Conservation (phyloP, 2,888 invertebrate species). For the Dicyrtoma fusca region DNA sequence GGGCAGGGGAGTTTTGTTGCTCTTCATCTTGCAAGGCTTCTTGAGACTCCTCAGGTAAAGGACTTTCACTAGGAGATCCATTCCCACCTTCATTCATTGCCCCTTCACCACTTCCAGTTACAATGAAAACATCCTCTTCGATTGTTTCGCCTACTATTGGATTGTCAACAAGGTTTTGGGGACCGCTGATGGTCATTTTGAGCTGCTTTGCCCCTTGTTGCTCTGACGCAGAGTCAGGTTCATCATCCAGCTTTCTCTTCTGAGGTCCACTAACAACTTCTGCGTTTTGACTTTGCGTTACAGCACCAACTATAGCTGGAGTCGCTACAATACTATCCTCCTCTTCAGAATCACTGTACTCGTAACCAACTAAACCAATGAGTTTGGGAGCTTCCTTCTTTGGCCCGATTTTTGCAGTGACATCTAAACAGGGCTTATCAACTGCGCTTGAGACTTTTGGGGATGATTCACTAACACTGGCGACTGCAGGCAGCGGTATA, state of each 20-base stretch:
- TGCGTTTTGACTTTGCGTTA: not conserved
- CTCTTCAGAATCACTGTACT: slow-evolving; percentile 9
- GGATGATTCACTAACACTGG: no score
- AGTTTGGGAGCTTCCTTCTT: no score
- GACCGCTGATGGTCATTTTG: slow-evolving; percentile 10
- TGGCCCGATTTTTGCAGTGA: no score
- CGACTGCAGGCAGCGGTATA: no score
- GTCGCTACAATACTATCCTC: not conserved
- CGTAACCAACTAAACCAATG: slow-evolving; percentile 22
- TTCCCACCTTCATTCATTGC: slow-evolving; percentile 61
- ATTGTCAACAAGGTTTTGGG: slow-evolving; percentile 35
- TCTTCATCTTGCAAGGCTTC: slow-evolving; percentile 27
- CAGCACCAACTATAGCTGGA: no score
- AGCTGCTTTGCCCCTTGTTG: slow-evolving; percentile 3
- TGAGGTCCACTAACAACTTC: no score
- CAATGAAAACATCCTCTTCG: slow-evolving; percentile 71
- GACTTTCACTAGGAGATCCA: slow-evolving; percentile 32
- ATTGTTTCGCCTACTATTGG: slow-evolving; percentile 70
- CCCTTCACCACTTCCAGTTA: slow-evolving; percentile 75
- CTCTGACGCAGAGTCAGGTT: slow-evolving; percentile 16
- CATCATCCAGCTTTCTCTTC: slow-evolving; percentile 11
- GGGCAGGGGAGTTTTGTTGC: slow-evolving; percentile 37
- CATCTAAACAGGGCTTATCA: no score
- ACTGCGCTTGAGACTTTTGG: no score
- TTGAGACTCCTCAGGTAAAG: slow-evolving; percentile 36